Conservation (phyloP, 2,888 invertebrate genomes). For the Fabriciana adippe region DNA sequence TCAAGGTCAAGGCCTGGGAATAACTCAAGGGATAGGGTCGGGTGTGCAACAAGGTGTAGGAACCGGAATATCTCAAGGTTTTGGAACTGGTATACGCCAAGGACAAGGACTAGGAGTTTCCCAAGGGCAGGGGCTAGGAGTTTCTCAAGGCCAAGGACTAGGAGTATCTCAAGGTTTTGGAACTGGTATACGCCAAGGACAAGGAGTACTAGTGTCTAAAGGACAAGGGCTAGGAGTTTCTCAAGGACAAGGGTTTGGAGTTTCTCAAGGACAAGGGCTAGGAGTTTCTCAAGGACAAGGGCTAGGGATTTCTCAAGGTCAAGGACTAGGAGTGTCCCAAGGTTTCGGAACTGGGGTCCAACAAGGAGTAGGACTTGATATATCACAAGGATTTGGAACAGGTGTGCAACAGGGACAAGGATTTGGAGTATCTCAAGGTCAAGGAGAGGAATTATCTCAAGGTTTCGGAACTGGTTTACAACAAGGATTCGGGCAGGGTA, state of each 20-base stretch:
- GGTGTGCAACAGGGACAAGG: slow-evolving; percentile 34
- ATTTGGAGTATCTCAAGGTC: slow-evolving; percentile 45
- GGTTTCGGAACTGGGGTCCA: slow-evolving; percentile 36
- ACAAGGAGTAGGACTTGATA: slow-evolving; percentile 28
- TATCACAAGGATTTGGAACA: slow-evolving; percentile 35
- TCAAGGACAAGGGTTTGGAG: slow-evolving; percentile 32
- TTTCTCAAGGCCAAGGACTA: slow-evolving; percentile 38
- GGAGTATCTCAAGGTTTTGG: slow-evolving; percentile 34
- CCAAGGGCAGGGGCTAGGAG: slow-evolving; percentile 49
- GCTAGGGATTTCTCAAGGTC: slow-evolving; percentile 38
- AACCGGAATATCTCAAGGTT: slow-evolving; percentile 12
- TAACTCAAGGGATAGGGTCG: slow-evolving; percentile 32
- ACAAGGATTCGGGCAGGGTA: slow-evolving; percentile 19
- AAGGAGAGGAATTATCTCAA: slow-evolving; percentile 46
- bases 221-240: slow-evolving; percentile 32
- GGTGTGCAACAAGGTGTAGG: slow-evolving; percentile 18
- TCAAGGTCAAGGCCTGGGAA: slow-evolving; percentile 49
- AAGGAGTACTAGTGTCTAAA: slow-evolving; percentile 19
- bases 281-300: slow-evolving; percentile 28
- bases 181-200: slow-evolving; percentile 31
- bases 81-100: slow-evolving; percentile 21
- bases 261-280: slow-evolving; percentile 25
- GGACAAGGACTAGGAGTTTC: slow-evolving; percentile 15
- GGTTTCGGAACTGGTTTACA: slow-evolving; percentile 21
- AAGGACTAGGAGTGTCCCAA: slow-evolving; percentile 46